A percentile compares a stretch with the other conserved stretches of the same genome.
Evolutionary conservation across 2,797 vertebrate species (phyloP).

Genomic region (Lateolabrax maculatus): DNA sequence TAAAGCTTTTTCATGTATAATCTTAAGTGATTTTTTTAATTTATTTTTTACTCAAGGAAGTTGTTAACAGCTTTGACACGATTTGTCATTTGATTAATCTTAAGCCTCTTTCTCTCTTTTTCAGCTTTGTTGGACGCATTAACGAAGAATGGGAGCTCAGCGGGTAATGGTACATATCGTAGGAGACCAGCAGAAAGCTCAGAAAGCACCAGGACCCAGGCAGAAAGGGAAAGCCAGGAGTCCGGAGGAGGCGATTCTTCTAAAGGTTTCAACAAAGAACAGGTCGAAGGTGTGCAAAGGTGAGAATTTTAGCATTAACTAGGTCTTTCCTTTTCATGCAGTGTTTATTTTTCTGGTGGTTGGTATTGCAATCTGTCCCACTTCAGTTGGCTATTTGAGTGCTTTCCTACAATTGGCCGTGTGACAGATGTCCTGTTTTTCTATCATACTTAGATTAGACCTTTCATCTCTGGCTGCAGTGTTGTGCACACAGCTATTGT

Average conservation of each 20-base stretch:
- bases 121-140: slow-evolving; percentile 92
- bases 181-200: slow-evolving; percentile 82
- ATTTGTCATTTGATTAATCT: neutral
- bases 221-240: slow-evolving; percentile 78
- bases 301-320: slow-evolving; percentile 64
- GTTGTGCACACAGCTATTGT: slow-evolving; percentile 51
- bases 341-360: neutral
- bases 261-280: slow-evolving; percentile 93
- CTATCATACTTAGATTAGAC: slow-evolving; percentile 7
- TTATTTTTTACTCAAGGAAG: neutral
- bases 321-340: neutral
- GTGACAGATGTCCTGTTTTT: slow-evolving; percentile 13
- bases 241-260: slow-evolving; percentile 80
- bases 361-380: neutral
- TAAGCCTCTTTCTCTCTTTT: neutral
- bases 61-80: neutral
- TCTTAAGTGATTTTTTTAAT: neutral
- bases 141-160: slow-evolving; percentile 91
- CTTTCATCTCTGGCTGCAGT: slow-evolving; percentile 36
- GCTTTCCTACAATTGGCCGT: neutral
- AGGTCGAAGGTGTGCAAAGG: slow-evolving; percentile 95
- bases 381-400: slow-evolving; percentile 16
- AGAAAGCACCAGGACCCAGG: slow-evolving; percentile 63
- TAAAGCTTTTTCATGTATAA: neutral
- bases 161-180: slow-evolving; percentile 87